Base-by-base conservation (phyloP, 1,140 invertebrate genomes). In the Vanessa atalanta region DNA sequence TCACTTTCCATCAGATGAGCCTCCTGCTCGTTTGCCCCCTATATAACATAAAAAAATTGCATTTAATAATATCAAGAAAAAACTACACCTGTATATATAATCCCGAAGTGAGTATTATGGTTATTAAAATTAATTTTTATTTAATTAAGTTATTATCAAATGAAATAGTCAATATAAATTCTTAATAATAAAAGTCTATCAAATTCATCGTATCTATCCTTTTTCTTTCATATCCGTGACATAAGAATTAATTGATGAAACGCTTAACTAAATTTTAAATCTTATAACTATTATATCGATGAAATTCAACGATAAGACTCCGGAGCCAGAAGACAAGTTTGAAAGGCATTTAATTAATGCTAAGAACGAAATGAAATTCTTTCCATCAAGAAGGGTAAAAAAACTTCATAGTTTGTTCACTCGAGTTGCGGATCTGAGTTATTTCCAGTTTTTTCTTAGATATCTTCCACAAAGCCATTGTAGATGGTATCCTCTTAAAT, bases 261-360 rank as follows among this genome's bases (percentile, higher is more conserved):
- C 15, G 0, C 2, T 15, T 57, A 23, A 57, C 16, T 23, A 57
- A 57, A 57, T 57, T 57, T 57, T 57, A 61, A 61, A 15, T 26
- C 16, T 61, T 61, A 13, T 43, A 61, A 31, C 57, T 61, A 61
- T 61, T 5, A 61, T 31, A 61, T 61, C 15, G 31, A 61, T 61
- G 5, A 31, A 37, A 61, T 61, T 61, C 31, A 15, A 31, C 57
- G 26, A 61, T 61, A 61, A 61, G 14, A 61, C 57, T 23, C 55
- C 55, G 14, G 31, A 50, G 48, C 66, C n/a, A 12, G 65, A 55
- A 6, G 65, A 67, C 15, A 31, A 67, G 26, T 67, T 67, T 55
- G 65, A 67, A 53, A 26, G 65, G 48, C 77, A 78, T 84, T 84
- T 83, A 84, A 83, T 84, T 83, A 84, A 84, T 83, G 77, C 60